Conservation (phyloP, 2,113 vertebrate genomes). For the Desmodus rotundus region DNA sequence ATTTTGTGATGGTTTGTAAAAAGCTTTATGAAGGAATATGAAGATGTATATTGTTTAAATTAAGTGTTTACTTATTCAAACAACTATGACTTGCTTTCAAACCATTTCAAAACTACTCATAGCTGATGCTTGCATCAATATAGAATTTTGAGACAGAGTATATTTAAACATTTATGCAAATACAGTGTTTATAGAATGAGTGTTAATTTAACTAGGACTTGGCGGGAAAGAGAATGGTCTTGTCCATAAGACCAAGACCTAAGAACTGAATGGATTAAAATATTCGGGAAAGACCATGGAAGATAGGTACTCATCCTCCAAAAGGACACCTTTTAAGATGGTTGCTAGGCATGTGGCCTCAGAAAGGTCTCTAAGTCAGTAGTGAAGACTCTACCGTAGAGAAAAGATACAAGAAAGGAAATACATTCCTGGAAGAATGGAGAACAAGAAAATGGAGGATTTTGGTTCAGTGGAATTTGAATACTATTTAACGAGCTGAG, state of each 20-base stretch:
- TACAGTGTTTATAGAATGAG: background rate
- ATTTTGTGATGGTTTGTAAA: slow-evolving; percentile 44
- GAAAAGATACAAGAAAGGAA: background rate
- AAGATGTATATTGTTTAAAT: slow-evolving; percentile 11
- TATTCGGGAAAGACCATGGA: background rate
- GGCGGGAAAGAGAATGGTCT: background rate
- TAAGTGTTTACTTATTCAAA: slow-evolving; percentile 40
- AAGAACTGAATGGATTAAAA: background rate
- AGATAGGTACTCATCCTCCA: background rate
- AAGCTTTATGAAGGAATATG: slow-evolving; percentile 36
- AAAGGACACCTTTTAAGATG: background rate
- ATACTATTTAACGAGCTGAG: background rate
- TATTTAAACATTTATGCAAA: background rate
- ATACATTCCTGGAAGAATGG: background rate
- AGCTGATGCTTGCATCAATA: background rate
- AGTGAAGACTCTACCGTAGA: background rate
- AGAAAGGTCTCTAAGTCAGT: background rate
- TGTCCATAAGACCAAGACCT: background rate
- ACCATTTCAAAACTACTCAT: background rate
- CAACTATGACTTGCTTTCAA: slow-evolving; percentile 19
- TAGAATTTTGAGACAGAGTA: background rate
- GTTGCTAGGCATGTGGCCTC: background rate
- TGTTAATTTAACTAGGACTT: background rate
- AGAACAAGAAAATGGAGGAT: background rate
- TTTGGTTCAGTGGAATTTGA: background rate